Conservation (phyloP, 23 tunicate species). For the Trididemnum miniatum region DNA sequence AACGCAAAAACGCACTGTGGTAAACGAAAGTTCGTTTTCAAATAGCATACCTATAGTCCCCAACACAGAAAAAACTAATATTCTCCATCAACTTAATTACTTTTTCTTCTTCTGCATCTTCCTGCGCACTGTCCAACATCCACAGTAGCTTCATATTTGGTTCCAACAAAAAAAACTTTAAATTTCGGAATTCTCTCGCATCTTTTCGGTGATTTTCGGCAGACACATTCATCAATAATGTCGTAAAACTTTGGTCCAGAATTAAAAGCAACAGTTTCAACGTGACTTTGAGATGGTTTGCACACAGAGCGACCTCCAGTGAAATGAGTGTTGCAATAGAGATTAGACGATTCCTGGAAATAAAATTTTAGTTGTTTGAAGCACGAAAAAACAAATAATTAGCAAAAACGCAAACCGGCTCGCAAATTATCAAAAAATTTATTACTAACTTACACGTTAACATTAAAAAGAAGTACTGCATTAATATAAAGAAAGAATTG, state of each 20-base stretch:
- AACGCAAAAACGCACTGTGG: too few relatives aligned
- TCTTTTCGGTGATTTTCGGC: conserved; percentile 58
- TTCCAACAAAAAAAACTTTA: conserved; percentile 60
- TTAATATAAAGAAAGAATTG: too few relatives aligned
- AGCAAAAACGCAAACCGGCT: too few relatives aligned
- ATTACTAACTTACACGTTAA: too few relatives aligned
- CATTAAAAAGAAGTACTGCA: too few relatives aligned
- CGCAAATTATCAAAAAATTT: too few relatives aligned
- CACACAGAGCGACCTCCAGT: conserved; percentile 28
- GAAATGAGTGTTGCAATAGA: neutral
- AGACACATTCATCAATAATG: conserved; percentile 71
- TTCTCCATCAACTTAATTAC: neutral
- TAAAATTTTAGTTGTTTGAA: too few relatives aligned
- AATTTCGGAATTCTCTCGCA: conserved; percentile 69
- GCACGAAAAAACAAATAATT: too few relatives aligned
- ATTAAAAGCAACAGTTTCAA: conserved; percentile 45
- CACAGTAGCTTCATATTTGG: conserved; percentile 63
- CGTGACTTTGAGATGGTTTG: conserved; percentile 45
- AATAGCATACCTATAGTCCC: too few relatives aligned
- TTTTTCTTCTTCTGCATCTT: conserved; percentile 53
- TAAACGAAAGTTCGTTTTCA: too few relatives aligned
- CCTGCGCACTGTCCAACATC: conserved; percentile 77
- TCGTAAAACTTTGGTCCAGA: conserved; percentile 57
- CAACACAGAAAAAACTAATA: neutral
- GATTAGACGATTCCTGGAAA: neutral